Conservation (phyloP, 2,113 vertebrate genomes). For the Pampusana beccarii region DNA sequence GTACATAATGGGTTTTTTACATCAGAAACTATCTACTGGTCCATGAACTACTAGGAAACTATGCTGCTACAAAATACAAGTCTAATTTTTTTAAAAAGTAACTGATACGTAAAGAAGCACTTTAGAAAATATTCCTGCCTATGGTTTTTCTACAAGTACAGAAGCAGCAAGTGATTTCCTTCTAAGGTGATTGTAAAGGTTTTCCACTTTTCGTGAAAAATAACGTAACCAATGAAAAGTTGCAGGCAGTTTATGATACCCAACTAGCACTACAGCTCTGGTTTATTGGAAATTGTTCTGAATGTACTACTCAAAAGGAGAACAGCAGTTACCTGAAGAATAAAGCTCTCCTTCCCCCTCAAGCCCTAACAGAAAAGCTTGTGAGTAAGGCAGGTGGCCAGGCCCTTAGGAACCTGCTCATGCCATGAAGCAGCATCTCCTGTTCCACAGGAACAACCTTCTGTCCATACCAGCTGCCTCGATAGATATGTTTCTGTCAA, state of each 20-base stretch:
- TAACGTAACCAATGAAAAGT: not conserved
- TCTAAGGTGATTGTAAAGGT: not conserved
- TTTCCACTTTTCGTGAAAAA: not conserved
- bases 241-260: not conserved
- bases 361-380: not conserved
- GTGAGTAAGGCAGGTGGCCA: not conserved
- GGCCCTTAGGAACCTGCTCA: not conserved
- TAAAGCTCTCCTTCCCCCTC: not conserved
- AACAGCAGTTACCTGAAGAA: not conserved
- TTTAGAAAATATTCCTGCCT: conserved; percentile 60
- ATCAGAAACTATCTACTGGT: conserved; percentile 54
- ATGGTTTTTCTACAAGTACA: conserved; percentile 24
- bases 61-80: not conserved
- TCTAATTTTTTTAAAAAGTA: not conserved
- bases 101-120: conserved; percentile 56
- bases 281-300: not conserved
- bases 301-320: conserved; percentile 51
- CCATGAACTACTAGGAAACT: not conserved
- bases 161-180: not conserved
- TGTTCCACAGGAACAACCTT: not conserved
- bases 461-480: not conserved
- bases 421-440: not conserved
- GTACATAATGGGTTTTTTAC: conserved; percentile 29
- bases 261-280: conserved; percentile 11
- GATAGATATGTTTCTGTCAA: not conserved